Evolutionary conservation across 2,797 vertebrate species (phyloP).

Genomic region (Pseudochirops corinnae): DNA sequence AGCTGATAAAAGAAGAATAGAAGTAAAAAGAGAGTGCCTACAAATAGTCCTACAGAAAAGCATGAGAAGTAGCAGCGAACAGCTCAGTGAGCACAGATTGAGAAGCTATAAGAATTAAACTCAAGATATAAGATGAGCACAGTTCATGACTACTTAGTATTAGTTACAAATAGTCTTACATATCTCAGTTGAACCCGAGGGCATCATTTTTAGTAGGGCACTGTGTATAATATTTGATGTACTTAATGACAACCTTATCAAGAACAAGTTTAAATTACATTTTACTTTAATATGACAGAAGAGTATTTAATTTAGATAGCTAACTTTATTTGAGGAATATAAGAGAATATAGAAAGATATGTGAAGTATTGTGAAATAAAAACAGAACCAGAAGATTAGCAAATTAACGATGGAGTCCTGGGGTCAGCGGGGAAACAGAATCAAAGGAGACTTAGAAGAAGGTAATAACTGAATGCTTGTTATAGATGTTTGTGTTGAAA

Average conservation of each 20-base stretch:
- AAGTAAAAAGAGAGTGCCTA: neutral
- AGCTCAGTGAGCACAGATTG: neutral
- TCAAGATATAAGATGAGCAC: neutral
- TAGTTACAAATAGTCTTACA: neutral
- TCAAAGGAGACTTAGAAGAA: neutral
- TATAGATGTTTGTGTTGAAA: neutral
- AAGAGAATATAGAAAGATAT: neutral
- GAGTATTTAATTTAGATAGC: neutral
- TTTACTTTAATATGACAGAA: neutral
- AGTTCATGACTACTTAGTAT: neutral
- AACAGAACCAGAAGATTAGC: neutral
- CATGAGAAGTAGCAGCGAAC: neutral
- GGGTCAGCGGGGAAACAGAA: neutral
- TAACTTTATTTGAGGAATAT: neutral
- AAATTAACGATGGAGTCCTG: neutral
- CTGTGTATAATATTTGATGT: neutral
- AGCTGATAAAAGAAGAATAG: neutral
- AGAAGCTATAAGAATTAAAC: neutral
- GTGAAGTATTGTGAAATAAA: neutral
- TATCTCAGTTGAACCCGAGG: neutral
- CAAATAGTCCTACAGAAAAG: neutral
- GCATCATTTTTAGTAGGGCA: neutral
- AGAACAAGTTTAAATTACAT: neutral
- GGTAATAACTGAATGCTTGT: neutral
- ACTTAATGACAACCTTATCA: neutral